Percentiles rank a stretch among this genome's conserved stretches.
phyloP scores from a whole-genome alignment of 2,797 vertebrate species.

The Tiaroga cobitis region DNA sequence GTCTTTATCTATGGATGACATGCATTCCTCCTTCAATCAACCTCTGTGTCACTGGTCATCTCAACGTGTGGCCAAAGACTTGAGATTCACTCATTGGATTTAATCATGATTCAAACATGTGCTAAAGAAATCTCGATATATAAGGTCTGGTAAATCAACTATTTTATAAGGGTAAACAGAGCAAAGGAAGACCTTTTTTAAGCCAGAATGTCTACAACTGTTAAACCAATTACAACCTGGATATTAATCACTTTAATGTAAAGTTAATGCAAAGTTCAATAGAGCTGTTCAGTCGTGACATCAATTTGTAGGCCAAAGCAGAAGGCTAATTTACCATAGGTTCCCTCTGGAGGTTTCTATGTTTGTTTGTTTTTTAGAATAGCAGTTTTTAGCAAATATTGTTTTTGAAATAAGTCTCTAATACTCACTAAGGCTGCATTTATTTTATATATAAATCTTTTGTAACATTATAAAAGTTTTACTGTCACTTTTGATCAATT shows the following conservation, averaged over 20 bases:
- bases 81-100: conserved; percentile 26
- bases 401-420: neutral
- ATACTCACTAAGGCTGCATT: neutral
- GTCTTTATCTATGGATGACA: conserved; percentile 9
- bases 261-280: conserved; percentile 43
- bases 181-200: conserved; percentile 21
- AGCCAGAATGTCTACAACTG: conserved; percentile 18
- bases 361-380: neutral
- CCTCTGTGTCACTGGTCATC: conserved; percentile 21
- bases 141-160: conserved; percentile 33
- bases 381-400: neutral
- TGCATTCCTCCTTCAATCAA: conserved; percentile 14
- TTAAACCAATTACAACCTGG: conserved; percentile 47
- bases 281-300: neutral
- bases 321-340: neutral
- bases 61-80: conserved; percentile 31
- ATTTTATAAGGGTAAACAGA: conserved; percentile 33
- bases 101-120: conserved; percentile 17
- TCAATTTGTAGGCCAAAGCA: neutral
- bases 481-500: neutral
- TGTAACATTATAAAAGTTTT: neutral
- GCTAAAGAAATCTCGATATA: conserved; percentile 18
- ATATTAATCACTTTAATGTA: conserved; percentile 41
- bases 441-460: neutral
- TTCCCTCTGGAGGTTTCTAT: neutral